Evolutionary conservation across 2,113 vertebrate species (phyloP), one percentile per base, ranked within the genome.

Genomic region (Thamnaconus septentrionalis): DNA sequence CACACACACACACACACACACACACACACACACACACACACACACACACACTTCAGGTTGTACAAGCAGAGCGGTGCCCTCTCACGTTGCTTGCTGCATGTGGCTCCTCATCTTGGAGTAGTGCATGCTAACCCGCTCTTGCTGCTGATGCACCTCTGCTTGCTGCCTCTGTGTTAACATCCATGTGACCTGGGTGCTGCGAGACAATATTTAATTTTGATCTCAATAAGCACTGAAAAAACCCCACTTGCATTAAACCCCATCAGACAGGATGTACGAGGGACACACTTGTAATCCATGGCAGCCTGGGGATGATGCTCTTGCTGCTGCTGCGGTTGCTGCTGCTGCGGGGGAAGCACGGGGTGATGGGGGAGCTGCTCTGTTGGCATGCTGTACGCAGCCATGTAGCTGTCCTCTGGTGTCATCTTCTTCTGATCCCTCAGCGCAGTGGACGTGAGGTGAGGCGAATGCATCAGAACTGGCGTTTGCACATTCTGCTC

Each of bases 161-260:
- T 95, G 94, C 87, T 95, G 96, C 87, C 95, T 94, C 87, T 98
- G 96, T 73, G 96, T 94, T 89, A 98, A 90, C 95, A 98, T 98
- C 96, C 96, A 98, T 83, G 96, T 95, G 81, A 98, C 95, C 93
- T 98, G 96, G 83, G 95, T 96, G 81, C 96, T 98, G 53, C 59
- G 46, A 45, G 56, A 64, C 44, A 70, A 7, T 7, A 1, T 53
- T 61, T 7, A 52, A 40, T 31, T 61, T 59, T 31, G 44, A 71
- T 44, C 56, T 69, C 6, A 50, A 46, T 11, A 41, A 45, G 18
- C 8, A 2, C 5, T 3, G 7, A 4, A 18, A 47, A 41, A 11
- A 53, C 8, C 11, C 6, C 46, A 6, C 46, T 64, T 39, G 73
- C 46, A 45, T 46, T 46, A 0, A 60, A 52, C n/a, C 18, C 7